Evolutionary conservation across 2,797 vertebrate genomes (phyloP), one percentile per base, ranked within the genome.

Genomic region (Phrynocephalus forsythii): DNA sequence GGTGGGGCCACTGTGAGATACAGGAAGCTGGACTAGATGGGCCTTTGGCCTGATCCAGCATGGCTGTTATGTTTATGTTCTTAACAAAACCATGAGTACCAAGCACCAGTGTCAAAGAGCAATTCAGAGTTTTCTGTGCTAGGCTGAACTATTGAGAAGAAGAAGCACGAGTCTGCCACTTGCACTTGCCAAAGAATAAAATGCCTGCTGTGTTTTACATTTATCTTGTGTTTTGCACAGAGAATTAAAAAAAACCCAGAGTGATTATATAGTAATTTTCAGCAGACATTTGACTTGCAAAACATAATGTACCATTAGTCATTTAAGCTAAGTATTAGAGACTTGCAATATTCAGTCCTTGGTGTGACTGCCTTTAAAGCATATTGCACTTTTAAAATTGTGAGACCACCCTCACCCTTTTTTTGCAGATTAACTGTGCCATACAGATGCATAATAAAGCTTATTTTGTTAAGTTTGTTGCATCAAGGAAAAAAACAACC

Each of bases 251-350:
- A n/a, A 72, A 60, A 71, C 38, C 33, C 33, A 22, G 9, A 44
- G 13, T 56, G 30, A 87, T 56, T 50, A n/a, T 81, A 13, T 81
- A 5, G 33, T 33, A 33, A 81, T n/a, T 69, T 71, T 11, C 79
- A 69, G 26, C 82, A 28, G 11, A 71, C 44, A 38, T 60, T 33
- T 68, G 28, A 83, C 9, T 69, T 44, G 52, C 86, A 79, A 83
- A 83, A 26, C 77, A 72, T 71, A 86, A 88, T 72, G 50, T 26
- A 60, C 48, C 67, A 73, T 73, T 85, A 50, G 33, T 33, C 30
- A 75, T 50, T 87, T 78, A 28, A 52, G 44, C 18, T 50, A 81
- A 28, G 4, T 24, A 28, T n/a, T 68, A 24, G 60, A 52, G n/a
- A 52, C 33, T n/a, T 67, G 60, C 44, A 82, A 33, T 6, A 22